These are phyloP conservation scores for Epizoanthus ramosus DNA, from an alignment of 92 coral and sea anemone species.

Conservation along the genomic window DNA sequence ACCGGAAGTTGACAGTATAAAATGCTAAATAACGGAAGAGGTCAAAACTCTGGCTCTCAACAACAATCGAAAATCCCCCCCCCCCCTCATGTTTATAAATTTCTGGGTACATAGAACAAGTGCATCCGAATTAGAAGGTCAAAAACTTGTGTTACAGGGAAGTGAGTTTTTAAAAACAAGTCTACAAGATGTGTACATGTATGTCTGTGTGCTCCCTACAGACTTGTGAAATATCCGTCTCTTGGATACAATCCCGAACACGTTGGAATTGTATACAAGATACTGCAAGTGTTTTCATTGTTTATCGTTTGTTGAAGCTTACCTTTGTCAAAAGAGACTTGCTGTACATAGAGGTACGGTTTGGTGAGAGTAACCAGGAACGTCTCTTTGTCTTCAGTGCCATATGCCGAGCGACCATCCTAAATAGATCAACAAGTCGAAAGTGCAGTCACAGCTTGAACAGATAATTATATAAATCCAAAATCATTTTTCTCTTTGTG, in stretches of 20 bases:
- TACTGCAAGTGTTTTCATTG: neutral
- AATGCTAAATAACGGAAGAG: neutral
- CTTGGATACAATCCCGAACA: neutral
- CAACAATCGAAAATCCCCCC: too few species aligned
- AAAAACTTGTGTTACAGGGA: too few species aligned
- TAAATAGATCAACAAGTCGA: neutral
- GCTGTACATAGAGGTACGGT: constrained; percentile 92
- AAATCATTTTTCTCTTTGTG: too few species aligned
- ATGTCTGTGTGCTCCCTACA: neutral
- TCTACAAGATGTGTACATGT: neutral
- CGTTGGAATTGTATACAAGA: neutral
- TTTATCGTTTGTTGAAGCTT: neutral
- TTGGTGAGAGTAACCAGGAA: constrained; percentile 88
- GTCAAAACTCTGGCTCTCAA: too few species aligned
- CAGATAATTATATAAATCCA: neutral
- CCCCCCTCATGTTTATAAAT: too few species aligned
- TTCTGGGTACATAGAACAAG: neutral
- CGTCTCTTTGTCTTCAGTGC: constrained; percentile 97
- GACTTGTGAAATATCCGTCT: neutral
- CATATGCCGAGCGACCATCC: constrained; percentile 81
- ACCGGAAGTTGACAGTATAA: neutral
- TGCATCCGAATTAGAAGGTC: too few species aligned
- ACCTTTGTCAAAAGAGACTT: constrained; percentile 98
- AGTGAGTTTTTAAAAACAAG: too few species aligned
- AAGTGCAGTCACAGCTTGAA: neutral